A percentile compares a stretch with the other conserved stretches of the same genome.
phyloP scores from a whole-genome alignment of 2,113 vertebrate genomes.

The Bostrychus sinensis region DNA sequence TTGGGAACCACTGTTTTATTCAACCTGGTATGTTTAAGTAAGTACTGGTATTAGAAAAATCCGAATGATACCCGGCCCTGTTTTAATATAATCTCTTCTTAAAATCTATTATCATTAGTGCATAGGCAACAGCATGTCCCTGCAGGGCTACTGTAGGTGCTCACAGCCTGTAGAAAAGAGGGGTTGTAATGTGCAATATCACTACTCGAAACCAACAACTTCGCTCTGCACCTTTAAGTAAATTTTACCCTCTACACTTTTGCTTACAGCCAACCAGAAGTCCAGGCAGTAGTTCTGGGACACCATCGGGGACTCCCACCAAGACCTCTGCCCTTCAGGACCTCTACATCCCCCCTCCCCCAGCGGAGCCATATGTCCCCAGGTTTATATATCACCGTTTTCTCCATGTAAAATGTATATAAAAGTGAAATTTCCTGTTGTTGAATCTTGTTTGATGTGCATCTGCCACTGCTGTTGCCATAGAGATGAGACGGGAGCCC shows the following conservation, averaged over 20 bases:
- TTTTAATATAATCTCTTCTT: too few species aligned
- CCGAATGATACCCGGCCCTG: too few species aligned
- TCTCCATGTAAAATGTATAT: neutral
- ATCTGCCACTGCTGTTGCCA: slow-evolving; percentile 44
- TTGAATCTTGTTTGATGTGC: slow-evolving; percentile 6
- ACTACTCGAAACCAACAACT: too few species aligned
- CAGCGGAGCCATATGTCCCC: slow-evolving; percentile 92
- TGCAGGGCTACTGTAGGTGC: too few species aligned
- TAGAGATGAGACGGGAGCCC: slow-evolving; percentile 92
- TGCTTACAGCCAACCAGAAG: slow-evolving; percentile 91
- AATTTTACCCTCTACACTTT: neutral
- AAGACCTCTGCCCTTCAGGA: slow-evolving; percentile 97
- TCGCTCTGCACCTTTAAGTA: neutral
- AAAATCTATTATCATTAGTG: too few species aligned
- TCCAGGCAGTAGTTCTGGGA: slow-evolving; percentile 93
- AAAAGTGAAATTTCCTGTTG: neutral
- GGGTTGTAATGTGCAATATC: too few species aligned
- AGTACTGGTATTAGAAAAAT: too few species aligned
- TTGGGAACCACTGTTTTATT: too few species aligned
- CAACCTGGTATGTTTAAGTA: too few species aligned
- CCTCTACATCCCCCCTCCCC: slow-evolving; percentile 96
- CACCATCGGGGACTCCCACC: slow-evolving; percentile 93
- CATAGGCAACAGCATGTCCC: too few species aligned
- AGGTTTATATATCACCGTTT: slow-evolving; percentile 80
- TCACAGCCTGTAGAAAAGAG: too few species aligned